Evolutionary conservation across 2,888 invertebrate genomes (phyloP), one percentile per base, ranked within the genome.

Genomic region (Drosophila stalkeri): DNA sequence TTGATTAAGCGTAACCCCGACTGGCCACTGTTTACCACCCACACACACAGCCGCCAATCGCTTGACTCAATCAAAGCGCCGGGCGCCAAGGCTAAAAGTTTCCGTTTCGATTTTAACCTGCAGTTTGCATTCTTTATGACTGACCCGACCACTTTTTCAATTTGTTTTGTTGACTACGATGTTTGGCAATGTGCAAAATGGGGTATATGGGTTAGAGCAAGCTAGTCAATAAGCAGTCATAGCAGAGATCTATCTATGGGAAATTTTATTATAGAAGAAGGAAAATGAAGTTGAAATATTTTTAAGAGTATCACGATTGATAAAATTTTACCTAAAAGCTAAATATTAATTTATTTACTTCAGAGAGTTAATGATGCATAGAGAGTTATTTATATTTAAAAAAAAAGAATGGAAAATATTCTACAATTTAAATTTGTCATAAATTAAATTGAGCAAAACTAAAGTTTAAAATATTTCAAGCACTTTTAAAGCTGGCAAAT

Each of bases 1-100:
- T 88, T 88, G 86, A 86, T 88, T 88, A 86, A 86, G 81, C 76
- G 77, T 81, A 82, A 73, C 76, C 76, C 76, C 61, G 70, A 71
- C 79, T 64, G 69, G 64, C 27, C 52, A 72, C 65, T 63, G 57
- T 31, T 60, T 47, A 60, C 46, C 43, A n/a, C 49, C 23, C 52
- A n/a, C 27, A 27, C 27, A 27, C 27, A 27, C 44, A 47, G 37
- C 46, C 23, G 41, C 35, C 16, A 55, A 47, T 27, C 37, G 59
- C 61, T 67, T 62, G 62, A 76, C 80, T 77, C 80, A 72, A 80
- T 74, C 75, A 74, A 73, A 62, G 49, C 62, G 52, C 65, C 62
- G 70, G 66, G 20, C 54, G 67, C 43, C 54, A 61, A 78, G 61
- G 71, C 74, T 39, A 77, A 69, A 81, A 72, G 72, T 72, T 81